Evolutionary conservation across 1,140 invertebrate genomes (phyloP), one percentile per base, ranked within the genome.

Genomic region (Sweltsa coloradensis): DNA sequence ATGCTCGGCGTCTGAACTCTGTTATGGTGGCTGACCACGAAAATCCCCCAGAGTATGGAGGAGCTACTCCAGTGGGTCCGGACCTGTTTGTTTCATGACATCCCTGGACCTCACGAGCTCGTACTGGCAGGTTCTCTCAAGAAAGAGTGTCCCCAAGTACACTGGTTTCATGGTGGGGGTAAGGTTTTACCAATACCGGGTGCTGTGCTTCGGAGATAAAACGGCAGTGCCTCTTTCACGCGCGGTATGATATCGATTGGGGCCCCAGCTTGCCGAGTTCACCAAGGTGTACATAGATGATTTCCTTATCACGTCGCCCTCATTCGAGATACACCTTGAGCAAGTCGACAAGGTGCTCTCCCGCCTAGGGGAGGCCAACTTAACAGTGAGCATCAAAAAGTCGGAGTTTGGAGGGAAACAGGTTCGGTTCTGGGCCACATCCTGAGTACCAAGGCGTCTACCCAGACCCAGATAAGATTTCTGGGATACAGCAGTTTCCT

Each of bases 81-180:
- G n/a, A n/a, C n/a, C n/a, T n/a, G n/a, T n/a, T n/a, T n/a, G n/a
- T n/a, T n/a, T n/a, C n/a, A n/a, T n/a, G n/a, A n/a, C n/a, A n/a
- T n/a, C n/a, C n/a, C n/a, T n/a, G n/a, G n/a, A n/a, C n/a, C n/a
- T n/a, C n/a, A n/a, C n/a, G n/a, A n/a, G n/a, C 7, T 16, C 16
- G n/a, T 66, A 64, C 41, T 64, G 62, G 51, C 63, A 64, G 51
- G 57, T 66, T 13, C 53, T 57, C 0, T 45, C 63, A n/a, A 41
- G 31, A 6, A 23, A 47, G 26, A 42, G 57, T 3, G 57, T 55
- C 34, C 50, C 45, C 13, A 53, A 59, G 23, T 62, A 58, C 44
- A 64, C 62, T 1, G 57, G 58, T 0, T 65, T 64, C 50, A 23
- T 56, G 3, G 56, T 59, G 49, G 54, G 60, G 41, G 52, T 53